Evolutionary conservation across 2,113 vertebrate species (phyloP).

Genomic region (Pristiophorus japonicus): DNA sequence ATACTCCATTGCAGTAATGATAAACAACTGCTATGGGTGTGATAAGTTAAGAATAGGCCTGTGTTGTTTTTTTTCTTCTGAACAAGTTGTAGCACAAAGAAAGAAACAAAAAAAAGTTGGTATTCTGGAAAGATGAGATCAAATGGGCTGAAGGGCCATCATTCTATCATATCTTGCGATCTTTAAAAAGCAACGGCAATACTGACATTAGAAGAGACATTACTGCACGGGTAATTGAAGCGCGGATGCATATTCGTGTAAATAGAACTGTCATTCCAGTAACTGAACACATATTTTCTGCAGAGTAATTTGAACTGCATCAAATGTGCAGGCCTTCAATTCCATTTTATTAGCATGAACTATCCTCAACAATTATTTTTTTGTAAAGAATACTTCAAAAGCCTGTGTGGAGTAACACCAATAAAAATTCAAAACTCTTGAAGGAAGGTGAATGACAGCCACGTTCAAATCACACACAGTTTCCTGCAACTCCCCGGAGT

Average conservation of each 20-base stretch:
- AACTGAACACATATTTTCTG: background rate
- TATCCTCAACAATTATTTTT: background rate
- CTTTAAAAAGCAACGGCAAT: background rate
- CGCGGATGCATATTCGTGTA: background rate
- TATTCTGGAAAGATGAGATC: background rate
- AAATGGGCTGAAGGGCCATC: background rate
- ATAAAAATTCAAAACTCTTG: background rate
- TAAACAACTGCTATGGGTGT: too few species aligned
- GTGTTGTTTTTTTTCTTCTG: background rate
- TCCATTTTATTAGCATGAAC: background rate
- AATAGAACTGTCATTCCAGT: background rate
- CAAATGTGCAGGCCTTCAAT: background rate
- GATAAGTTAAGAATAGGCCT: background rate
- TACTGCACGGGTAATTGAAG: background rate
- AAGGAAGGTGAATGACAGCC: background rate
- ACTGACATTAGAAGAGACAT: background rate
- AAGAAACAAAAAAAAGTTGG: background rate
- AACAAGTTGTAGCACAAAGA: background rate
- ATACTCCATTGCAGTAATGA: background rate
- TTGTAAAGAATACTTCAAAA: background rate
- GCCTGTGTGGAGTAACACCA: background rate
- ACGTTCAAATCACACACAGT: background rate
- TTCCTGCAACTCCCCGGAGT: background rate
- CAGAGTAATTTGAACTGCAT: background rate
- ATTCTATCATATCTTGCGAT: background rate